Evolutionary conservation across 23 tunicate species (phyloP), one percentile per base, ranked within the genome.

Genomic region (Halocynthia aurantium): DNA sequence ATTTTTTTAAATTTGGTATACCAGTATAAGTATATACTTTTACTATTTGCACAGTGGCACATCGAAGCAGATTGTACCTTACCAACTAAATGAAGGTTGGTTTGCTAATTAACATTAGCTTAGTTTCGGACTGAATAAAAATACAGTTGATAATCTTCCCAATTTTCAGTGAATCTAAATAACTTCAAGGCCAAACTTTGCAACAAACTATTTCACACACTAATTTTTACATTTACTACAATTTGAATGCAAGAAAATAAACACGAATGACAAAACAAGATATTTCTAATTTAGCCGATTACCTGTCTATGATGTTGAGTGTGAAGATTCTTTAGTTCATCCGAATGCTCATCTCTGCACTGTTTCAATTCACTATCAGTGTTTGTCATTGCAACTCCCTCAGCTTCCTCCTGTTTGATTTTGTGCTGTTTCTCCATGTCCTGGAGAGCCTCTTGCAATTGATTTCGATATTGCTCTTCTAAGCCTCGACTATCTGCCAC

Each of bases 261-360:
- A 58, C 15, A 58, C 63, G 17, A 13, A 13, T 58, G 63, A 4
- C n/a, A 58, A n/a, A 58, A 58, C 17, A 58, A 58, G 15, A 58
- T n/a, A 15, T 13, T 13, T 13, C 63, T 2, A 58, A 13, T 58
- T 1, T 13, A 64, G 54, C 50, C 12, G 7, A 17, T 64, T 57
- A 89, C 96, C 88, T 89, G 87, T 75, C 85, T 75, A 72, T 84
- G 96, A 76, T 89, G 88, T 61, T 89, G 96, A 9, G 85, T 69
- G 53, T 89, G 96, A 62, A 89, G 75, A 56, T 84, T 76, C 54
- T 89, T 89, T 68, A 89, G 53, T 75, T 84, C 88, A 13, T 89
- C 85, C 13, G 89, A 77, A 60, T 89, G 96, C 69, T 89, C 96
- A 22, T 80, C 71, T 8, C 81, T 75, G 52, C 69, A 12, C 19